These are phyloP conservation scores for Vidua chalybeata DNA, from an alignment of 2,113 vertebrate genomes.

Conservation along the genomic window DNA sequence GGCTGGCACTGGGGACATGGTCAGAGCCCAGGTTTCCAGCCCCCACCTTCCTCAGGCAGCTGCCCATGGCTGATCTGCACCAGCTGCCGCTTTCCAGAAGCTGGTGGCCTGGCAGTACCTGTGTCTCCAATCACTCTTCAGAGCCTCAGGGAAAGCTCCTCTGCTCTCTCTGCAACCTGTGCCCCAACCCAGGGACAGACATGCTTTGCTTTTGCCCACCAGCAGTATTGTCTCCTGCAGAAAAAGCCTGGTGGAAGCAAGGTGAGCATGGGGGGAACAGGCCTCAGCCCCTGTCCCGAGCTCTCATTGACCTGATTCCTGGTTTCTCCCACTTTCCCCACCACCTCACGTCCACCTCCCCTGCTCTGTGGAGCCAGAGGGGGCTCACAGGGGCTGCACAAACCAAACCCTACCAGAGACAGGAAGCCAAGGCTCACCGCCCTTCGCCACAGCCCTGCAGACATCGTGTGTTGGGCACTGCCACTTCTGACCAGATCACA, in stretches of 20 bases:
- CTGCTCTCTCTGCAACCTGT: not conserved
- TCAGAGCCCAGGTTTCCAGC: not conserved
- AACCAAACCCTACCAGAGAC: not conserved
- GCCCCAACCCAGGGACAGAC: fast-evolving
- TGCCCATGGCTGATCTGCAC: not conserved
- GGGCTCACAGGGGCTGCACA: not conserved
- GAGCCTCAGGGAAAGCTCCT: not conserved
- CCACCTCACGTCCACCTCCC: fast-evolving
- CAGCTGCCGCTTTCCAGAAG: not conserved
- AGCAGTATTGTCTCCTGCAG: not conserved
- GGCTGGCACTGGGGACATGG: fast-evolving
- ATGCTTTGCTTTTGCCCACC: not conserved
- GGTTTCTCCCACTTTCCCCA: not conserved
- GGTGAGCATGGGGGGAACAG: fast-evolving
- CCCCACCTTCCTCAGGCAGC: not conserved
- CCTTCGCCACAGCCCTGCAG: not conserved
- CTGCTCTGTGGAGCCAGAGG: fast-evolving
- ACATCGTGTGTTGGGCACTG: fast-evolving
- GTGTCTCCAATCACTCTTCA: not conserved
- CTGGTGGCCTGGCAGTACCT: not conserved
- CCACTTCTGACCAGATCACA: not conserved
- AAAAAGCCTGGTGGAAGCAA: not conserved
- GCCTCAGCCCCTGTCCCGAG: fast-evolving
- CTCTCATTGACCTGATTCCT: too few relatives aligned
- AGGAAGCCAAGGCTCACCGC: fast-evolving